A percentile compares a stretch with the other conserved stretches of the same genome.
Conservation (phyloP, 1,140 invertebrate species). For the Caenorhabditis remanei region DNA sequence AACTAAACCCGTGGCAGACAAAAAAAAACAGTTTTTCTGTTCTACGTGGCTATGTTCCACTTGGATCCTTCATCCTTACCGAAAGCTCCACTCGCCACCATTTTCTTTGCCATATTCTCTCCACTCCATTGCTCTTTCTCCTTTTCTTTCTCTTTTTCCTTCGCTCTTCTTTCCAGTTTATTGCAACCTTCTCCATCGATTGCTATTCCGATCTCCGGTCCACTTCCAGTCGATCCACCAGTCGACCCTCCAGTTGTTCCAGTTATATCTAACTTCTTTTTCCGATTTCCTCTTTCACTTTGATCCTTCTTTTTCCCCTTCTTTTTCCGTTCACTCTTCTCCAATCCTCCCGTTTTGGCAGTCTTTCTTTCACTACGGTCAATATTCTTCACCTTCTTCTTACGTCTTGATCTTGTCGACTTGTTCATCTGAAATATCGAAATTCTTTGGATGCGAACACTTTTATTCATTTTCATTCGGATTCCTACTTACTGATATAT, state of each 20-base stretch:
- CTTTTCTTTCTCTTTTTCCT: slow-evolving; percentile 35
- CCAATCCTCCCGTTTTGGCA: not conserved
- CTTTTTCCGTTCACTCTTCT: not conserved
- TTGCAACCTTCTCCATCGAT: no score
- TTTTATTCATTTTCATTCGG: no score
- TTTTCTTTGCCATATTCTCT: slow-evolving; percentile 14
- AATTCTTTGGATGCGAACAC: no score
- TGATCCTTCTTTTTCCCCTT: not conserved
- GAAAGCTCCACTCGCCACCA: slow-evolving; percentile 26
- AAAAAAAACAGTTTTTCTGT: no score
- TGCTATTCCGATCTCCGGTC: no score
- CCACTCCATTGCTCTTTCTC: slow-evolving; percentile 38
- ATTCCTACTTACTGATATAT: no score
- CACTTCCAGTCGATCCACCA: not conserved
- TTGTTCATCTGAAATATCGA: slow-evolving; percentile 6
- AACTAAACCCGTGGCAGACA: no score
- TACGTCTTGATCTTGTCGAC: slow-evolving; percentile 1
- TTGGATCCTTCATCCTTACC: not conserved
- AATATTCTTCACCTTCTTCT: not conserved
- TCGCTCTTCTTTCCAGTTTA: not conserved
- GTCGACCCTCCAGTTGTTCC: not conserved
- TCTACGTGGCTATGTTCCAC: not conserved
- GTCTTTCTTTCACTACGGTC: not conserved
- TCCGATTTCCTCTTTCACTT: not conserved
- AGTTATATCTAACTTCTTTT: not conserved